Percentiles rank a stretch among this genome's conserved stretches.
Evolutionary conservation across 1,140 invertebrate genomes (phyloP).

Genomic region (Uloborus diversus): DNA sequence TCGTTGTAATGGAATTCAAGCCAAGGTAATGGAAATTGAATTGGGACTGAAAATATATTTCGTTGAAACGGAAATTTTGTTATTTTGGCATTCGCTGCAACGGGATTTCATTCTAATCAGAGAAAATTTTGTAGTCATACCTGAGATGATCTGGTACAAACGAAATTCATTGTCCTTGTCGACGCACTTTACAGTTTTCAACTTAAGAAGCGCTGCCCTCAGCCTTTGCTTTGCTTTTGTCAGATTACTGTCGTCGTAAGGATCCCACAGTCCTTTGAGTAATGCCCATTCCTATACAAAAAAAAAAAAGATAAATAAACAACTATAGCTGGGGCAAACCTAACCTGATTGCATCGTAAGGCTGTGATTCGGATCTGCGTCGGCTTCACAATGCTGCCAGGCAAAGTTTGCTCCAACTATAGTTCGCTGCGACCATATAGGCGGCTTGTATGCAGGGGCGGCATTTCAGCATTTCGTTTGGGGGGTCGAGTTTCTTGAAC

Average conservation of each 20-base stretch:
- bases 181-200: background rate
- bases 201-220: constrained; percentile 31
- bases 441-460: background rate
- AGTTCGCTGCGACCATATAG: background rate
- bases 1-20: too few relatives aligned
- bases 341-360: background rate
- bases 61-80: too few relatives aligned
- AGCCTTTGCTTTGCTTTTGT: constrained; percentile 39
- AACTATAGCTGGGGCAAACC: background rate
- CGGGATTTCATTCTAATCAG: too few relatives aligned
- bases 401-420: background rate
- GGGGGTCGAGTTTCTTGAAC: too few relatives aligned
- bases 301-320: background rate
- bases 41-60: too few relatives aligned
- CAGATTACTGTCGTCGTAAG: background rate
- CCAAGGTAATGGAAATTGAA: too few relatives aligned
- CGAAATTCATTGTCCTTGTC: background rate
- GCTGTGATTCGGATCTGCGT: background rate
- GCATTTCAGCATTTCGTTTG: background rate
- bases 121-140: too few relatives aligned
- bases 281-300: constrained; percentile 32
- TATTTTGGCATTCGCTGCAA: too few relatives aligned
- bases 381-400: background rate
- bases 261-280: constrained; percentile 31
- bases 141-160: constrained; percentile 16